Conservation (phyloP, 2,888 invertebrate species). For the Caenorhabditis sulstoni region DNA sequence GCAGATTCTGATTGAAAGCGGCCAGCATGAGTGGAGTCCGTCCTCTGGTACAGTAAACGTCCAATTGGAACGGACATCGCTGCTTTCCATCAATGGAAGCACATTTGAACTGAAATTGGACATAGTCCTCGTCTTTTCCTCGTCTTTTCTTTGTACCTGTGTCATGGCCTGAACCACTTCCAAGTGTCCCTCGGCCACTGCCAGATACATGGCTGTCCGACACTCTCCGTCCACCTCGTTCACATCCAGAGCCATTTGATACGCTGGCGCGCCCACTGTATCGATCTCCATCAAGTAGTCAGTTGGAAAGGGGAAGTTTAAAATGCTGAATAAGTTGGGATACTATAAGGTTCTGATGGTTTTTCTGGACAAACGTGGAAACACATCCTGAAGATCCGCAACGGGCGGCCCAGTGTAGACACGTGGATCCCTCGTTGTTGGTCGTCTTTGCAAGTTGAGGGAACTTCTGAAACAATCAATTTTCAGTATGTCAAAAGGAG, state of each 20-base stretch:
- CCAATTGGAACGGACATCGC: constrained; percentile 73
- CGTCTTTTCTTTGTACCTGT: constrained; percentile 38
- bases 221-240: constrained; percentile 84
- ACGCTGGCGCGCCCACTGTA: constrained; percentile 65
- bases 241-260: constrained; percentile 89
- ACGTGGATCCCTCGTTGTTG: constrained; percentile 74
- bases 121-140: not conserved
- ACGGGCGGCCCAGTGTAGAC: constrained; percentile 77
- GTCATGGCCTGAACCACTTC: constrained; percentile 70
- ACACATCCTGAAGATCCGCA: constrained; percentile 72
- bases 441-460: constrained; percentile 65
- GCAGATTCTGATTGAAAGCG: constrained; percentile 66
- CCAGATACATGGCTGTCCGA: constrained; percentile 92
- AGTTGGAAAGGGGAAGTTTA: constrained; percentile 46
- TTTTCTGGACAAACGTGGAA: constrained; percentile 56
- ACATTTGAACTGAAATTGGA: constrained; percentile 56
- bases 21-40: constrained; percentile 79
- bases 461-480: constrained; percentile 61
- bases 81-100: constrained; percentile 58
- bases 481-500: constrained; percentile 2
- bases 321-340: constrained; percentile 43
- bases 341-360: not conserved
- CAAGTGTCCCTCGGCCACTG: constrained; percentile 83
- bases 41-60: constrained; percentile 76
- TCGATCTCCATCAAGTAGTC: constrained; percentile 83